Conservation (phyloP, 2,888 invertebrate genomes). For the Nineta flava region DNA sequence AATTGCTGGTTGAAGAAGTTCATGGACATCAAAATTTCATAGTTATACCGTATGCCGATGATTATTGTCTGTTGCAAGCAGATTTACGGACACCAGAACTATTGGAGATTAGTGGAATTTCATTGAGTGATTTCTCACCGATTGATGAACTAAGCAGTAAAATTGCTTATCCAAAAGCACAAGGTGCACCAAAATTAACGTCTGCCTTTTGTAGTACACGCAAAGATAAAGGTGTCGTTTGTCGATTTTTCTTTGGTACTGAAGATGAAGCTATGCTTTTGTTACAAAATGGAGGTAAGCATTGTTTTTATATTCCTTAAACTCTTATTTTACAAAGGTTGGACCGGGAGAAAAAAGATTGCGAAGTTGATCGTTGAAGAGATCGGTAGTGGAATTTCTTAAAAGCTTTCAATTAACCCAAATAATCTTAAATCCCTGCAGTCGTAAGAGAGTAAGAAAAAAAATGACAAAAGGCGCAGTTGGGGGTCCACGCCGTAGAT, state of each 20-base stretch:
- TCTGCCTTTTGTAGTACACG: constrained; percentile 8
- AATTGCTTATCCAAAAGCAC: constrained; percentile 21
- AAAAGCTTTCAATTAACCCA: too few species aligned
- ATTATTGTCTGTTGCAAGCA: constrained; percentile 21
- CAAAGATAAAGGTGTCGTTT: constrained; percentile 24
- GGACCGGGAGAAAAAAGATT: too few species aligned
- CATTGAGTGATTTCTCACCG: constrained; percentile 18
- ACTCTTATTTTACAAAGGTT: too few species aligned
- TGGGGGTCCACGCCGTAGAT: too few species aligned
- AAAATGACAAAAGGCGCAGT: too few species aligned
- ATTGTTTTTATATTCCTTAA: background rate
- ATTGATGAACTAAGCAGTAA: constrained; percentile 29
- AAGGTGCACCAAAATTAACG: constrained; percentile 6
- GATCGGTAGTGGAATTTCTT: too few species aligned
- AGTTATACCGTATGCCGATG: constrained; percentile 24
- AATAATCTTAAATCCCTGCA: too few species aligned
- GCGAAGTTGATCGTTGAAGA: too few species aligned
- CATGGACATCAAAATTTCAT: constrained; percentile 21
- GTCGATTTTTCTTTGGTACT: constrained; percentile 45
- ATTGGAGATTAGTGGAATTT: background rate
- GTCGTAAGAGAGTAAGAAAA: too few species aligned
- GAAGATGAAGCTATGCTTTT: constrained; percentile 51
- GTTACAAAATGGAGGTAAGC: constrained; percentile 40
- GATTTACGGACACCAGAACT: background rate
- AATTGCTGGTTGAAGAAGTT: background rate